phyloP scores from a whole-genome alignment of 2,113 vertebrate genomes.

The Desmodus rotundus region DNA sequence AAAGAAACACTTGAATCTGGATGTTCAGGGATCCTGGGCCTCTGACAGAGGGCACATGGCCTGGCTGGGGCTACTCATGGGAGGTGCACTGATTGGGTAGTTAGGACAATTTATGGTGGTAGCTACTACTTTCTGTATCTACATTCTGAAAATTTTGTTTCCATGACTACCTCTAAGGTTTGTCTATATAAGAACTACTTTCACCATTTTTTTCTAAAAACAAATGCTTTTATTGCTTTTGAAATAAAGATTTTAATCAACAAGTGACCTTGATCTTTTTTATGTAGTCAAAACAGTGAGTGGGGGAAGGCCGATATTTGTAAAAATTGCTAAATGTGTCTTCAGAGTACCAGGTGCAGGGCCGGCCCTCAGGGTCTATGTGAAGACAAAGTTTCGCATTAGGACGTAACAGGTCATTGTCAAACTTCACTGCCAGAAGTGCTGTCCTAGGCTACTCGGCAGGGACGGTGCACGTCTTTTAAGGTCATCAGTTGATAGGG shows the following conservation, averaged over 20 bases:
- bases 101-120: background rate
- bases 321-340: background rate
- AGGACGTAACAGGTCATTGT: background rate
- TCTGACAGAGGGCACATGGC: background rate
- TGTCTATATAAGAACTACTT: background rate
- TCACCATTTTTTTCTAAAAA: background rate
- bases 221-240: background rate
- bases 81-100: background rate
- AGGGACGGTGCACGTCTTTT: background rate
- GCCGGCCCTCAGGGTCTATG: background rate
- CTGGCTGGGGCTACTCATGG: background rate
- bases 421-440: background rate
- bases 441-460: background rate
- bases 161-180: background rate
- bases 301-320: background rate
- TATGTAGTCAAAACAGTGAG: slow-evolving; percentile 6
- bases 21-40: background rate
- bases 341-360: background rate
- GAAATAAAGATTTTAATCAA: background rate
- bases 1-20: background rate
- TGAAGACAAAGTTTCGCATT: background rate
- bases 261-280: background rate
- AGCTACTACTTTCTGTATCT: background rate
- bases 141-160: background rate
- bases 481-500: slow-evolving; percentile 37